These are phyloP conservation scores for Sipha flava DNA, from an alignment of 1,140 invertebrate genomes.

Conservation along the genomic window DNA sequence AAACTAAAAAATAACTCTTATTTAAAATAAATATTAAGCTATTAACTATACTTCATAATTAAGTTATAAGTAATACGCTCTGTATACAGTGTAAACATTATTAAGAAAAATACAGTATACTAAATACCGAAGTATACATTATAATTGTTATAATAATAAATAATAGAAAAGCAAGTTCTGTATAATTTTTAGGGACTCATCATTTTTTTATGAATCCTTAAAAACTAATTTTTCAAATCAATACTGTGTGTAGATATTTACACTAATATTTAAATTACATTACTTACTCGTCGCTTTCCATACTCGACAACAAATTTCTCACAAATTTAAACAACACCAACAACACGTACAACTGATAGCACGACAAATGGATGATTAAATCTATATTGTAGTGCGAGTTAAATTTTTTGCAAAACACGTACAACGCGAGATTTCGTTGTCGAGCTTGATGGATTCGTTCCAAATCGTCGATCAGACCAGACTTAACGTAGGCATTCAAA, in stretches of 20 bases:
- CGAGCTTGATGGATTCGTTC: neutral
- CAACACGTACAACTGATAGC: neutral
- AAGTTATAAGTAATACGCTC: too few relatives aligned
- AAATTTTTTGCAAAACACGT: neutral
- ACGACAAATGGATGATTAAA: neutral
- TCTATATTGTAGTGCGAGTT: neutral
- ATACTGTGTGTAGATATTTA: too few relatives aligned
- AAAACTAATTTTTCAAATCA: too few relatives aligned
- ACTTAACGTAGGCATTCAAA: neutral
- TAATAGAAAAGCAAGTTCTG: too few relatives aligned
- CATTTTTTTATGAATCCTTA: too few relatives aligned
- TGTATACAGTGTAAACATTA: too few relatives aligned
- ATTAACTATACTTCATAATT: too few relatives aligned
- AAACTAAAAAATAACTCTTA: neutral
- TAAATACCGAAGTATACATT: too few relatives aligned
- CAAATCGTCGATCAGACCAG: neutral
- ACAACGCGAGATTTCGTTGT: neutral
- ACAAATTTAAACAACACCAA: neutral
- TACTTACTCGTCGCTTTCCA: neutral
- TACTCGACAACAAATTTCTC: neutral
- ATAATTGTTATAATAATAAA: too few relatives aligned
- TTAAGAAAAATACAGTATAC: too few relatives aligned
- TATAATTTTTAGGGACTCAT: too few relatives aligned
- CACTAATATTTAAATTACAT: neutral
- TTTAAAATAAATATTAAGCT: too few relatives aligned